These are phyloP conservation scores for Serrognathus titanus DNA, from an alignment of 2,888 invertebrate genomes.

Conservation along the genomic window DNA sequence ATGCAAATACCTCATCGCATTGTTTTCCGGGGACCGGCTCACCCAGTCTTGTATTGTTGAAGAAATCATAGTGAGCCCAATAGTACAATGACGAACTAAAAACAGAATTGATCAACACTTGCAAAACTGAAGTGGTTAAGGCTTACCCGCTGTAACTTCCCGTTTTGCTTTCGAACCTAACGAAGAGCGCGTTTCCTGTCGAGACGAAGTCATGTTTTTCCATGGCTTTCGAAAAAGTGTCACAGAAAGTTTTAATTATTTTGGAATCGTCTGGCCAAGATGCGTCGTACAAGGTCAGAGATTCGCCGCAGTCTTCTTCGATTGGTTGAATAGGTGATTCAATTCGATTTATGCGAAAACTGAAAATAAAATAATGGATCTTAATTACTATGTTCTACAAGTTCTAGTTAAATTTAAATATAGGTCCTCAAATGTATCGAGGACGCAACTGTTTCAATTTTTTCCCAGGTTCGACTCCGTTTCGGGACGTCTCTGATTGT, in stretches of 20 bases:
- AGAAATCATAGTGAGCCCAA: slow-evolving; percentile 93
- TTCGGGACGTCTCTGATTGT: too few species aligned
- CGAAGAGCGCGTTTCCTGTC: slow-evolving; percentile 80
- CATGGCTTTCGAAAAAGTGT: slow-evolving; percentile 89
- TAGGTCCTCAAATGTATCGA: too few species aligned
- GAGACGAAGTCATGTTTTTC: slow-evolving; percentile 92
- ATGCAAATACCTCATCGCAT: slow-evolving; percentile 85
- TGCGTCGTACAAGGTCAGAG: slow-evolving; percentile 84
- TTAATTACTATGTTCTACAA: too few species aligned
- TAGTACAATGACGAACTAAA: slow-evolving; percentile 85
- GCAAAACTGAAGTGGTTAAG: not conserved
- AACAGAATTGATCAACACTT: slow-evolving; percentile 2
- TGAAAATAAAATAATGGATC: slow-evolving; percentile 40
- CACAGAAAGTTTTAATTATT: slow-evolving; percentile 92
- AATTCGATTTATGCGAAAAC: slow-evolving; percentile 84
- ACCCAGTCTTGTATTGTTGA: slow-evolving; percentile 84
- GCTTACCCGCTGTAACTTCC: slow-evolving; percentile 84
- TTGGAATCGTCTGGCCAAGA: slow-evolving; percentile 83
- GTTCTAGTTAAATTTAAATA: too few species aligned
- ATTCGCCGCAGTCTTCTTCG: slow-evolving; percentile 87
- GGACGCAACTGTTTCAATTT: too few species aligned
- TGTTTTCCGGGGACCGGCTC: slow-evolving; percentile 76
- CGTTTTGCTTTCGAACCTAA: slow-evolving; percentile 86
- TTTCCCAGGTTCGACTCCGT: too few species aligned
- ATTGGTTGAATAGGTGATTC: slow-evolving; percentile 83